These are phyloP conservation scores for Manduca sexta DNA, from an alignment of 1,140 invertebrate species.

Conservation along the genomic window DNA sequence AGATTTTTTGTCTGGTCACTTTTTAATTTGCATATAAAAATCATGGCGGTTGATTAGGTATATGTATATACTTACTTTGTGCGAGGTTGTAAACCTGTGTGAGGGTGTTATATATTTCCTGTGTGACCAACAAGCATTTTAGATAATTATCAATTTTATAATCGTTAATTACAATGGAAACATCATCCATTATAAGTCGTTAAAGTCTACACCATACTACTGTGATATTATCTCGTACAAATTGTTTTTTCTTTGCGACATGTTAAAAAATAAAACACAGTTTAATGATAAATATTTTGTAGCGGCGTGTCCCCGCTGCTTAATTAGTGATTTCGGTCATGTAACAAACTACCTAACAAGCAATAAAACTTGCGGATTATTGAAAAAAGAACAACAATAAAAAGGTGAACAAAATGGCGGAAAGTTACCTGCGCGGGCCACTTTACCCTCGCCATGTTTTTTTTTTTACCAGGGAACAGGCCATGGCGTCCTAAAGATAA, in stretches of 20 bases:
- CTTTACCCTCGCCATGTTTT: conserved; percentile 31
- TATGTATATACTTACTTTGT: no score
- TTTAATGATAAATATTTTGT: no score
- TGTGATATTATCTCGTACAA: no score
- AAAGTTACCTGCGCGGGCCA: conserved; percentile 56
- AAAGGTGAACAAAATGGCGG: conserved; percentile 52
- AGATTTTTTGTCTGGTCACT: conserved; percentile 17
- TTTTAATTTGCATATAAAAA: conserved; percentile 18
- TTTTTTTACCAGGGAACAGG: conserved; percentile 31
- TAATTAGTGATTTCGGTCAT: conserved; percentile 46
- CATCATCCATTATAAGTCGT: no score
- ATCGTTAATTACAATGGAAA: no score
- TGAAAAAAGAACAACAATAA: conserved; percentile 54
- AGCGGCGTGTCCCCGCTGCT: conserved; percentile 21
- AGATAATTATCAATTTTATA: not conserved
- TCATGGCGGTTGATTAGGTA: not conserved
- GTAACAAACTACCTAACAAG: conserved; percentile 56
- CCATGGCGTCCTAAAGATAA: conserved; percentile 43
- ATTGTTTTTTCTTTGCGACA: no score
- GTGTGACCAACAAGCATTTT: not conserved
- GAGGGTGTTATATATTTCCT: conserved; percentile 1
- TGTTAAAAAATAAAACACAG: no score
- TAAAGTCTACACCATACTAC: no score
- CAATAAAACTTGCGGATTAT: conserved; percentile 64
- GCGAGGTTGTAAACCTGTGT: not conserved